phyloP scores from a whole-genome alignment of 2,888 invertebrate genomes.

The Octonoba sinensis region DNA sequence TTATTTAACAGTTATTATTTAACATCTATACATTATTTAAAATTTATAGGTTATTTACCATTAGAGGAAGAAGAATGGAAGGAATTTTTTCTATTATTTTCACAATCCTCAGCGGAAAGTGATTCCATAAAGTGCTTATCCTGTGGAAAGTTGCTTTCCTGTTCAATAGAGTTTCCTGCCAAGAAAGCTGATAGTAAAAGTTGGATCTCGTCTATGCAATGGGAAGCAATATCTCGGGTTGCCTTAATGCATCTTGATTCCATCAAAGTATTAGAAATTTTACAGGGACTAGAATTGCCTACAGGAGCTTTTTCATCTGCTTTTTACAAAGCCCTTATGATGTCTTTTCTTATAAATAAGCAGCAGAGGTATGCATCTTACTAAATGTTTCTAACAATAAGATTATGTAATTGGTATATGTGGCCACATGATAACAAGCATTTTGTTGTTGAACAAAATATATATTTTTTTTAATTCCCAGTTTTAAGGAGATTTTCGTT shows the following conservation, averaged over 20 bases:
- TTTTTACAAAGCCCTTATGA: constrained; percentile 55
- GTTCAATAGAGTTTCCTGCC: constrained; percentile 31
- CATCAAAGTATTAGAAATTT: constrained; percentile 56
- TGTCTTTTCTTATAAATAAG: constrained; percentile 48
- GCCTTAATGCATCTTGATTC: constrained; percentile 55
- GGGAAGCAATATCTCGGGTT: constrained; percentile 49
- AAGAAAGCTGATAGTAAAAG: constrained; percentile 13
- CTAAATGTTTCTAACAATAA: no score
- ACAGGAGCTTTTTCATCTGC: constrained; percentile 56
- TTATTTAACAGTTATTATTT: no score
- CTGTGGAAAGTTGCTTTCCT: constrained; percentile 25
- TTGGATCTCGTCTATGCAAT: constrained; percentile 45
- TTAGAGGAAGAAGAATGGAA: constrained; percentile 49
- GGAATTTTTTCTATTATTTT: constrained; percentile 40
- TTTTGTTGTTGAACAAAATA: background rate
- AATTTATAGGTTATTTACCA: constrained; percentile 49
- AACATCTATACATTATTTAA: no score
- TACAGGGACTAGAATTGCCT: constrained; percentile 49
- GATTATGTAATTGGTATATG: background rate
- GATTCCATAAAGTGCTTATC: constrained; percentile 34
- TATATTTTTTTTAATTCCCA: no score
- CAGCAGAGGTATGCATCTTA: constrained; percentile 52
- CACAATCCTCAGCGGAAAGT: constrained; percentile 18
- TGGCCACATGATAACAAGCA: background rate
- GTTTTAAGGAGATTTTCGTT: no score